Evolutionary conservation across 2,113 vertebrate genomes (phyloP).

Genomic region (Myiozetetes cayanensis): DNA sequence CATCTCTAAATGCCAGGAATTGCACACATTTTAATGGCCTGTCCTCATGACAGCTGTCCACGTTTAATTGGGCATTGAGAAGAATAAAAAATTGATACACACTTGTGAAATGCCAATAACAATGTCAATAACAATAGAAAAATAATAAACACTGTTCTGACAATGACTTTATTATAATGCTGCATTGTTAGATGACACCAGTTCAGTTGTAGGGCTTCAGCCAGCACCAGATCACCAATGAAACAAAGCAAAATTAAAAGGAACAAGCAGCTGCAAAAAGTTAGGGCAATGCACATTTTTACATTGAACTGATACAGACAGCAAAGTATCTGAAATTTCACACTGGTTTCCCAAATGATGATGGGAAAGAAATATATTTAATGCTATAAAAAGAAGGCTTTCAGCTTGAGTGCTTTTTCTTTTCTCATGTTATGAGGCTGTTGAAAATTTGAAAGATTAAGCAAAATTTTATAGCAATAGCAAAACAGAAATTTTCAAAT

Average conservation of each 20-base stretch:
- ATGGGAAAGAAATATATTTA: neutral
- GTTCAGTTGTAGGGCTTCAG: neutral
- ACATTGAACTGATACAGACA: neutral
- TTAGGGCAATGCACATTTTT: neutral
- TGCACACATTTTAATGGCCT: neutral
- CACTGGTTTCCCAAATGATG: neutral
- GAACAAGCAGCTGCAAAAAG: neutral
- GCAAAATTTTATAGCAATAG: neutral
- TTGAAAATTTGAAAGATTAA: neutral
- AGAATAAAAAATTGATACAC: neutral
- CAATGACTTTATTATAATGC: neutral
- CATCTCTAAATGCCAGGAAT: conserved; percentile 19
- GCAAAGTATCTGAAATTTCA: neutral
- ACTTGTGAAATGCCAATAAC: neutral
- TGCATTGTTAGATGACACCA: neutral
- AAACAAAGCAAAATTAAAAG: neutral
- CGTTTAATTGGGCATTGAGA: neutral
- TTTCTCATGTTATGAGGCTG: neutral
- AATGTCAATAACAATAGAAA: neutral
- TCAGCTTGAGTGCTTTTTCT: neutral
- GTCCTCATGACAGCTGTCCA: neutral
- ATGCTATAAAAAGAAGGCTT: conserved; percentile 7
- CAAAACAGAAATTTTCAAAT: neutral
- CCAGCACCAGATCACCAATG: neutral
- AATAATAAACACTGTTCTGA: neutral